Evolutionary conservation across 2,888 invertebrate genomes (phyloP), one percentile per base, ranked within the genome.

Genomic region (Rugalucina vietnamica): DNA sequence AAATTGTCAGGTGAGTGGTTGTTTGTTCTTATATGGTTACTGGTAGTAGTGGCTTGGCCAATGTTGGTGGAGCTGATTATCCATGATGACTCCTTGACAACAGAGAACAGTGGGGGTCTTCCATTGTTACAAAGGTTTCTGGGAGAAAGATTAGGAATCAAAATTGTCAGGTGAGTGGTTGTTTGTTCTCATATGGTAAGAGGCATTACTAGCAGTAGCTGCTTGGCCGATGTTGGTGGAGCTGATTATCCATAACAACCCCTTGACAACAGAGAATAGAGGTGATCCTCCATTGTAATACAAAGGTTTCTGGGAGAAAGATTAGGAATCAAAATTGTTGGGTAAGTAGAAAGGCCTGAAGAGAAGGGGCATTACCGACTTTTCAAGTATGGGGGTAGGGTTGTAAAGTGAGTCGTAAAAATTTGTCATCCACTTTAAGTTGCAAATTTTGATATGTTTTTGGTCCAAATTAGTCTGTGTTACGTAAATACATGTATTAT

Each of bases 31-130:
- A n/a, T n/a, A n/a, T n/a, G n/a, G n/a, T 37, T 95, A 34, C 87
- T 95, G 73, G 93, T 94, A 5, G 91, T 94, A 34, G 94, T 94
- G 8, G 93, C 93, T 0, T 95, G 94, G 94, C 95, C 95, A 0
- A 91, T 93, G 91, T 84, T 95, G 65, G 87, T 91, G 5, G 93
- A 94, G 80, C 87, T 95, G 32, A 83, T 93, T 32, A 91, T 95
- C 29, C 92, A 93, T 77, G 89, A 92, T 83, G 94, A 95, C 86
- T 94, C 95, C 10, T 90, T 95, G 57, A 93, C 93, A 27, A 92
- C 88, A 12, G 85, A 91, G 36, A 90, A 90, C 78, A 90, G 91
- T 49, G 94, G 94, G 3, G 93, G 93, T 81, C 94, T 94, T 12
- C 94, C 94, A 10, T 84, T 95, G 10, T 88, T 95, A 27, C 92